These are phyloP conservation scores for Argyresthia albistria DNA, from an alignment of 2,888 invertebrate species.

Conservation along the genomic window DNA sequence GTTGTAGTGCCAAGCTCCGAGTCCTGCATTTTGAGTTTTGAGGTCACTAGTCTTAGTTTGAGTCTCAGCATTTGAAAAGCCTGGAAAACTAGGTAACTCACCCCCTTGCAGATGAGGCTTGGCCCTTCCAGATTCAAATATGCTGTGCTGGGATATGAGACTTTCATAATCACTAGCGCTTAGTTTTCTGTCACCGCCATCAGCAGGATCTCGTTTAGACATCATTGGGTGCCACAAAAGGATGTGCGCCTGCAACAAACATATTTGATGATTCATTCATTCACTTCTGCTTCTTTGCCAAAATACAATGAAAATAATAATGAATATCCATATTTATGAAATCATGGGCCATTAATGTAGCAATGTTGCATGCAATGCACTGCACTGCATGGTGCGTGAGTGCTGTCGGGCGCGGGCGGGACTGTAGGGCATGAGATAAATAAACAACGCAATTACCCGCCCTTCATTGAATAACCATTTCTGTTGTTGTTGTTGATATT, in stretches of 20 bases:
- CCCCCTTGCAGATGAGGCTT: slow-evolving; percentile 50
- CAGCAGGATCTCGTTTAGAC: slow-evolving; percentile 64
- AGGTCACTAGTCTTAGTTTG: slow-evolving; percentile 64
- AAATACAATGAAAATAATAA: no score
- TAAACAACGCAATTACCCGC: slow-evolving; percentile 64
- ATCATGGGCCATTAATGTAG: no score
- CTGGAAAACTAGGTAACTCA: slow-evolving; percentile 61
- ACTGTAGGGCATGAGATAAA: slow-evolving; percentile 25
- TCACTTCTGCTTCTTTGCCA: no score
- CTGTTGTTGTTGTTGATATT: neutral
- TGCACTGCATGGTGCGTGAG: neutral
- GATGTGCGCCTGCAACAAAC: neutral
- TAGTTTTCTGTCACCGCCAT: slow-evolving; percentile 60
- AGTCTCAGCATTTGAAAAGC: slow-evolving; percentile 66
- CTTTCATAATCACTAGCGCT: slow-evolving; percentile 64
- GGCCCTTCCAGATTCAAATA: slow-evolving; percentile 55
- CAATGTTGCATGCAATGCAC: neutral
- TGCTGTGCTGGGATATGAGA: slow-evolving; percentile 61
- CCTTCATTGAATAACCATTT: slow-evolving; percentile 14
- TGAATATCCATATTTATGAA: no score
- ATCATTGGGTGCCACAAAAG: slow-evolving; percentile 25
- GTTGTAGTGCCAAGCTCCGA: slow-evolving; percentile 66
- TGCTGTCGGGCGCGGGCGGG: no score
- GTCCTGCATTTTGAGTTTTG: slow-evolving; percentile 44
- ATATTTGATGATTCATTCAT: no score